A percentile compares a stretch with the other conserved stretches of the same genome.
phyloP scores from a whole-genome alignment of 2,888 invertebrate genomes.

The Meiosimyza decipiens region DNA sequence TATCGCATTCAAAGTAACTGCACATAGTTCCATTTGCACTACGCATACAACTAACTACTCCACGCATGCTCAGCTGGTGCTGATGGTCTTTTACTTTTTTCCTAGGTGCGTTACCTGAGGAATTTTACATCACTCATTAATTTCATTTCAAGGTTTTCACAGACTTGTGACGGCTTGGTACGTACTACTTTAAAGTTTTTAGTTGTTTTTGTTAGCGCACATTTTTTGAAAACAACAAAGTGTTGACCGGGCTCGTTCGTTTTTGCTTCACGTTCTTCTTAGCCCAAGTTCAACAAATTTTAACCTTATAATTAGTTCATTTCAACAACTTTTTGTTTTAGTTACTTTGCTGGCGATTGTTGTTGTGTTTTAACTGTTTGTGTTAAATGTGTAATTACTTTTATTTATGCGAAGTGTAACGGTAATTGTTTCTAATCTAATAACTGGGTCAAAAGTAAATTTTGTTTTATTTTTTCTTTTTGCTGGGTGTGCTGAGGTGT shows the following conservation, averaged over 20 bases:
- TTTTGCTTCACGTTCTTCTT: not conserved
- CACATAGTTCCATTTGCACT: conserved; percentile 2
- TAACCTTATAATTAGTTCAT: conserved; percentile 33
- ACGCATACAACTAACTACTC: not conserved
- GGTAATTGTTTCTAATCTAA: conserved; percentile 14
- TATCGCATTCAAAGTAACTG: conserved; percentile 1
- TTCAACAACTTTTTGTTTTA: conserved; percentile 25
- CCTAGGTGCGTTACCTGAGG: conserved; percentile 8
- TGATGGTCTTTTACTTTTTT: conserved; percentile 28
- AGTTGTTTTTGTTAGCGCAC: conserved; percentile 5
- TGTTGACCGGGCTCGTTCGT: not conserved
- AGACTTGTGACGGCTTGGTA: not conserved
- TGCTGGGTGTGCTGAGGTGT: too few relatives aligned
- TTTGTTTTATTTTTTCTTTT: too few relatives aligned
- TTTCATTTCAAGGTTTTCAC: conserved; percentile 26
- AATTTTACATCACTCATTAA: conserved; percentile 26
- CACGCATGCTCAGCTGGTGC: conserved; percentile 26
- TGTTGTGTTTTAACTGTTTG: not conserved
- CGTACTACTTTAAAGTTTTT: not conserved
- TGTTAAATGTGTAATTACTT: conserved; percentile 8
- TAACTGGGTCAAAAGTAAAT: conserved; percentile 1
- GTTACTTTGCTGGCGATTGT: not conserved
- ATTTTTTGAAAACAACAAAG: conserved; percentile 8
- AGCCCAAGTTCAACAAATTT: conserved; percentile 30
- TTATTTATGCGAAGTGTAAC: conserved; percentile 1